Base-by-base conservation (phyloP, 2,113 vertebrate species). In the Xiphophorus hellerii region DNA sequence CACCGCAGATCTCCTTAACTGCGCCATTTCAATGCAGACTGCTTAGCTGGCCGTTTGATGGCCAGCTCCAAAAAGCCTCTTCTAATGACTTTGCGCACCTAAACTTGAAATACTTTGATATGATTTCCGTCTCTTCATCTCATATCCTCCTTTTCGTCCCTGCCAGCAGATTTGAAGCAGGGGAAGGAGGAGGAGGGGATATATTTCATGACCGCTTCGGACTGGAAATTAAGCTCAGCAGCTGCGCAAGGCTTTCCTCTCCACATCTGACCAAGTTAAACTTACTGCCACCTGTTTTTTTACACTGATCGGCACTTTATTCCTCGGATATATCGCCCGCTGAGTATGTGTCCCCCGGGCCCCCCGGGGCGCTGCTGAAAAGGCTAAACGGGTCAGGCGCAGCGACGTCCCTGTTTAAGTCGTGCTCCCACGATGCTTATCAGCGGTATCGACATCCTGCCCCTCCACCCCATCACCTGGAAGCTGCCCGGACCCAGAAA, bases 1-100 rank as follows among this genome's bases (percentile, higher is more conserved):
- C 85, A 83, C 84, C 66, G 87, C 89, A 89, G 92, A 94, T 92
- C 92, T 91, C 92, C 94, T 95, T 94, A 94, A 90, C 88, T 74
- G 87, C 77, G 82, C 72, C 83, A 66, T 92, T 93, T 94, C 88
- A 93, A 94, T 92, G 90, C 87, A 73, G 81, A 92, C 82, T 92
- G 93, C 93, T 94, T 92, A 91, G 92, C 92, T 90, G 27, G 84
- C 85, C 89, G 77, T 92, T 93, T 88, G 68, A 62, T 71, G 90
- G 69, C 79, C 90, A 83, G 84, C 81, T 88, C 82, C 63, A 63
- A 71, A 65, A 64, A 71, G 2, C 64, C 71, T 70, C 69, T 76
- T 66, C 74, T 93, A 91, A 94, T 91, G 91, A 93, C 90, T 90
- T 88, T 81, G 89, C 80, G 73, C 76, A 80, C 82, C 86, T 90